A percentile compares a stretch with the other conserved stretches of the same genome.
Conservation (phyloP, 2,888 invertebrate genomes). For the Tachina fera region DNA sequence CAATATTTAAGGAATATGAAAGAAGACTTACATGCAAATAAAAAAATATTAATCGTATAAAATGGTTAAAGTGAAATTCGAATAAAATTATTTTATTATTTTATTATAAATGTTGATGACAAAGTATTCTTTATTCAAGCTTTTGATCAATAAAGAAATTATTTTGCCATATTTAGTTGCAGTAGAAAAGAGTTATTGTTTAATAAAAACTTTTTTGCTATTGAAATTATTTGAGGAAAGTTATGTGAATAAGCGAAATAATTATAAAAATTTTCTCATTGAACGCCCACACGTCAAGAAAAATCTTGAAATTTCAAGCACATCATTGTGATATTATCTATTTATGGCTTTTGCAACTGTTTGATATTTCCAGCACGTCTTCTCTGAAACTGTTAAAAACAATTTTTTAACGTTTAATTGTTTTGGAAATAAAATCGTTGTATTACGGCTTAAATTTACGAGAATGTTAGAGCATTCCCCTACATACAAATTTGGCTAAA, state of each 20-base stretch:
- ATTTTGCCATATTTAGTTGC: no score
- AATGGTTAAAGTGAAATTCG: neutral
- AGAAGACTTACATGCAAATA: neutral
- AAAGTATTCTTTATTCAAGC: neutral
- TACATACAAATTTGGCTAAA: conserved; percentile 36
- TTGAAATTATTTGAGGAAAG: no score
- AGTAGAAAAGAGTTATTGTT: no score
- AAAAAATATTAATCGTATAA: conserved; percentile 3
- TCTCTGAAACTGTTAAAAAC: conserved; percentile 63
- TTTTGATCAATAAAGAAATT: no score
- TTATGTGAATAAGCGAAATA: no score
- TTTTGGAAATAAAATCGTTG: conserved; percentile 35
- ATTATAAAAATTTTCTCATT: no score
- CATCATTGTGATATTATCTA: neutral
- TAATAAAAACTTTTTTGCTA: no score
- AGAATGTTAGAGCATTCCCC: conserved; percentile 2
- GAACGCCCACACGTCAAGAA: neutral
- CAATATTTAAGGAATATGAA: no score
- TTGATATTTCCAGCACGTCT: conserved; percentile 52
- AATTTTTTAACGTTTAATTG: conserved; percentile 62
- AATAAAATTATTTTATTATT: neutral
- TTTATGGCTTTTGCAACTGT: neutral
- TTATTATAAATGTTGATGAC: neutral
- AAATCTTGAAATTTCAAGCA: neutral
- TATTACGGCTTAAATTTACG: conserved; percentile 3